Evolutionary conservation across 2,888 invertebrate genomes (phyloP), one percentile per base, ranked within the genome.

Genomic region (Acrobasis suavella): DNA sequence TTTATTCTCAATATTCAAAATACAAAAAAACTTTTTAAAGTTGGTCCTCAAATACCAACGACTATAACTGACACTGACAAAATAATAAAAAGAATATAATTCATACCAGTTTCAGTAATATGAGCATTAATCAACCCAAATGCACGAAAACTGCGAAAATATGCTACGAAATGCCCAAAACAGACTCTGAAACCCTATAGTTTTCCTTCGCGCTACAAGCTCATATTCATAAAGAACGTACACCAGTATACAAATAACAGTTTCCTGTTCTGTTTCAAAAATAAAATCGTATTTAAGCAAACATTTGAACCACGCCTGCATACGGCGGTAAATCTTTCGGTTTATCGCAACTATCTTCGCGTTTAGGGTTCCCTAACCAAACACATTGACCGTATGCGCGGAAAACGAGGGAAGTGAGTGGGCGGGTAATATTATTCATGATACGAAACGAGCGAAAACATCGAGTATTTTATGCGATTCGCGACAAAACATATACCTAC

Each of bases 241-340:
- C 32, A 16, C 38, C 38, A 15, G 37, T 49, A 64, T 63, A 65
- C 69, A 70, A 69, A 69, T 69, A 69, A 63, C 65, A 58, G 65
- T 58, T 74, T 69, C 71, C 69, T 60, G 59, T 60, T 65, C 68
- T 58, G 58, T 62, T 65, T 61, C 56, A 59, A 69, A 67, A 74
- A 75, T 74, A 75, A 72, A 75, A 75, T 67, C 61, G 71, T 74
- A 74, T 73, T 77, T 74, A 73, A 74, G 70, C 70, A 74, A 72
- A 72, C 70, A 72, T 72, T 71, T 70, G 64, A 67, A 65, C 56
- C 56, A 71, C 67, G 71, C 64, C 69, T 62, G 65, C 66, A 69
- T 71, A 63, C 63, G 68, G 68, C 72, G 52, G 69, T 78, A 79
- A 82, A 83, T 81, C 79, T 77, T 70, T 72, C 51, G 74, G 78